These are phyloP conservation scores for Cydia pomonella DNA, from an alignment of 1,140 invertebrate genomes.

Conservation along the genomic window DNA sequence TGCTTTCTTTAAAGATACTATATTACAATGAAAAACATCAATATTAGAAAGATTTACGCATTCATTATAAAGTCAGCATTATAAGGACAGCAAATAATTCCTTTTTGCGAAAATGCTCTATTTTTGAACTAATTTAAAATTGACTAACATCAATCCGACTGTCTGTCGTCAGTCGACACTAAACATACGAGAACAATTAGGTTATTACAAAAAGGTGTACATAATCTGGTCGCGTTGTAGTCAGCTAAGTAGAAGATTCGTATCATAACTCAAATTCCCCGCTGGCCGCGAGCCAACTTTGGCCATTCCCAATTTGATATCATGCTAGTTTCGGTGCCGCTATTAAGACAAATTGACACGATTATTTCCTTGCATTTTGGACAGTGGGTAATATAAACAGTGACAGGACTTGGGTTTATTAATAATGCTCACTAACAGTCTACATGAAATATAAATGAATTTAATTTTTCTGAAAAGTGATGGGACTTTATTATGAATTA, in stretches of 20 bases:
- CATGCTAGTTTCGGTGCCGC: slow-evolving; percentile 21
- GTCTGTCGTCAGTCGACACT: too few species aligned
- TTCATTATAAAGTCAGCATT: too few species aligned
- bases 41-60: too few species aligned
- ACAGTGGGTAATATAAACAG: not conserved
- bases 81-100: too few species aligned
- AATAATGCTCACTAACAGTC: not conserved
- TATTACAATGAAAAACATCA: too few species aligned
- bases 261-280: slow-evolving; percentile 27
- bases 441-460: too few species aligned
- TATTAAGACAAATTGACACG: slow-evolving; percentile 29
- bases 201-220: slow-evolving; percentile 22
- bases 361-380: slow-evolving; percentile 25
- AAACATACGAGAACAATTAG: not conserved
- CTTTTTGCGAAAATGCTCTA: too few species aligned
- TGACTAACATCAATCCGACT: too few species aligned
- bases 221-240: slow-evolving; percentile 1
- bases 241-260: slow-evolving; percentile 28
- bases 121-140: too few species aligned
- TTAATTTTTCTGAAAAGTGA: too few species aligned
- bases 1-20: too few species aligned
- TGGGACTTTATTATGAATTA: too few species aligned
- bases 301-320: slow-evolving; percentile 30
- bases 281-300: slow-evolving; percentile 16
- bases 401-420: not conserved